Percentiles rank a stretch among this genome's conserved stretches.
phyloP scores from a whole-genome alignment of 2,113 vertebrate genomes.

The Steatornis caripensis region DNA sequence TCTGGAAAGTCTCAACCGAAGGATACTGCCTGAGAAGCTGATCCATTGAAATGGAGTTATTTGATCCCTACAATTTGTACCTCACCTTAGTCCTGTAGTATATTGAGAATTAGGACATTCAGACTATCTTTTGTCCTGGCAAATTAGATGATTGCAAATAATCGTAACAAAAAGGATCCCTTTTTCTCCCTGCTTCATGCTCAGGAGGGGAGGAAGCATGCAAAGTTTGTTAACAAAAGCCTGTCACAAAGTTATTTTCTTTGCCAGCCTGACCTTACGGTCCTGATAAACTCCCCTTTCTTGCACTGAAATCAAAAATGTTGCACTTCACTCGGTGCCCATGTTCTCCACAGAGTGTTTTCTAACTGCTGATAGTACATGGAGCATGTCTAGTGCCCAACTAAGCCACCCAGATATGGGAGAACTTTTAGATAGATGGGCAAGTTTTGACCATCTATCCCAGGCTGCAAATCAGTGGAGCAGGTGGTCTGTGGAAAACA shows the following conservation, averaged over 20 bases:
- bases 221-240: neutral
- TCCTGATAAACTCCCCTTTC: neutral
- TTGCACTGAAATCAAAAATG: accelerated
- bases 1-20: constrained; percentile 76
- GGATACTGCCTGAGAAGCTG: constrained; percentile 73
- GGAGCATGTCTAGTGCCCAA: neutral
- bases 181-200: neutral
- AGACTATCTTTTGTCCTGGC: constrained; percentile 62
- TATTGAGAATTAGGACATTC: constrained; percentile 81
- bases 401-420: neutral
- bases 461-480: neutral
- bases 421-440: neutral
- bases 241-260: neutral
- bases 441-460: neutral
- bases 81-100: constrained; percentile 77
- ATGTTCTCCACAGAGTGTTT: neutral
- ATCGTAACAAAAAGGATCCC: constrained; percentile 33
- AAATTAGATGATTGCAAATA: constrained; percentile 81
- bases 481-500: neutral
- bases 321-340: neutral
- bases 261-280: neutral
- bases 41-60: constrained; percentile 83
- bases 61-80: constrained; percentile 79
- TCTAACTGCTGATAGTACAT: neutral
- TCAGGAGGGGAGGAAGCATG: neutral